Evolutionary conservation across 1,140 invertebrate species (phyloP), one percentile per base, ranked within the genome.

Genomic region (Penaeus chinensis): DNA sequence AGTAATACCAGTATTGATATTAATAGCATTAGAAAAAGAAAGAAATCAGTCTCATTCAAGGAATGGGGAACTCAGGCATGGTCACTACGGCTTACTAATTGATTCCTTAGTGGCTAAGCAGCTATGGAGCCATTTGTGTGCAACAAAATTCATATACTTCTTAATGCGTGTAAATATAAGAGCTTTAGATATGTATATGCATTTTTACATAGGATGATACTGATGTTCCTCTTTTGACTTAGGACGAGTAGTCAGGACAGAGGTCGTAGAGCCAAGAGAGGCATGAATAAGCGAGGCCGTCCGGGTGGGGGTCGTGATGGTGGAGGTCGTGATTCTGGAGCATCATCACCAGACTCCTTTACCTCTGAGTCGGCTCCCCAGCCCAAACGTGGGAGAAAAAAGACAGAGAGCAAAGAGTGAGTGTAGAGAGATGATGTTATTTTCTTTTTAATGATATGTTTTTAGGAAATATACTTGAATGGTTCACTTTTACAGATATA

Each of bases 401-500:
- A 86, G 37, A 74, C 62, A n/a, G 89, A 90, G 13, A 74, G 82
- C 47, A 90, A 90, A 87, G 89, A 90, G 89, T 90, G 66, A 90
- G 81, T 89, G 22, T 77, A 16, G 65, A n/a, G 4, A 24, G 47
- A 19, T 82, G 18, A 11, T 32, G 13, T 24, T 47, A 11, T 80
- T 47, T 80, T 1, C 11, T 13, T 24, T 13, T 80, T 80, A 32
- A 47, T 13, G 54, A 13, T 10, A 13, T 74, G 1, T 27, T 74
- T 74, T 16, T 13, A 54, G 2, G 10, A 54, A 13, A 13, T 54
- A 13, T 54, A 54, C 37, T 3, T 42, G 37, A 42, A 42, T 7
- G 37, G 37, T 42, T 42, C 7, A 8, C 37, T 8, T 42, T 42
- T 42, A 7, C 4, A 42, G 37, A 42, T 42, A 42, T 54, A 54